Base-by-base conservation (phyloP, 2,113 vertebrate species). In the Meleagris gallopavo region DNA sequence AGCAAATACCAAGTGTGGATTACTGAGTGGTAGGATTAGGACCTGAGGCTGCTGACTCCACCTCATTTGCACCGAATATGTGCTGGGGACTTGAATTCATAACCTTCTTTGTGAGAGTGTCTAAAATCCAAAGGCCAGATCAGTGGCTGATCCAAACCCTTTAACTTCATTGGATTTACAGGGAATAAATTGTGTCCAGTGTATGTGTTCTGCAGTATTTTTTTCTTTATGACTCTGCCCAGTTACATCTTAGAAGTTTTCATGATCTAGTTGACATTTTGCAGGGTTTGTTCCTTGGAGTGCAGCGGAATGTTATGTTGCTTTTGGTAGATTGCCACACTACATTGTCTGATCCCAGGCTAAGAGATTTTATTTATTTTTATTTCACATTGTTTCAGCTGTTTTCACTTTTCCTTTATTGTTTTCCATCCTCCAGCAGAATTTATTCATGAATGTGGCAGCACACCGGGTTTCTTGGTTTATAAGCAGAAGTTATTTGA, bases 361-460 rank as follows among this genome's bases (percentile, higher is more conserved):
- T 74, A 83, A 83, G 40, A 36, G 89, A 78, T 81, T 95, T 66
- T 91, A 69, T 97, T 97, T 96, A 89, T 95, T 97, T 97, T 94
- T 77, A 83, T 96, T 97, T 97, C 55, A 4, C 80, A 58, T 97
- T 96, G 86, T 97, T 97, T 95, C 97, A 97, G 91, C 97, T 98
- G 97, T 94, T 97, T 96, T 96, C 85, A 92, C 89, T 97, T 93
- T 92, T 95, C 64, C 75, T 96, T 95, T 95, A 95, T 89, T 94
- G 81, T 95, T 88, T 93, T 94, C 86, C 72, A 65, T 78, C 55
- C 74, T 94, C 94, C 80, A 90, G 46, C 86, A 71, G 91, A 93
- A 94, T 95, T 87, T 95, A 74, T 96, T 94, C 72, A 29, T 92
- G 65, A 76, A 89, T 91, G 21, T 92, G 69, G 45, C 88, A 83